Evolutionary conservation across 2,113 vertebrate species (phyloP).

Genomic region (Daubentonia madagascariensis): DNA sequence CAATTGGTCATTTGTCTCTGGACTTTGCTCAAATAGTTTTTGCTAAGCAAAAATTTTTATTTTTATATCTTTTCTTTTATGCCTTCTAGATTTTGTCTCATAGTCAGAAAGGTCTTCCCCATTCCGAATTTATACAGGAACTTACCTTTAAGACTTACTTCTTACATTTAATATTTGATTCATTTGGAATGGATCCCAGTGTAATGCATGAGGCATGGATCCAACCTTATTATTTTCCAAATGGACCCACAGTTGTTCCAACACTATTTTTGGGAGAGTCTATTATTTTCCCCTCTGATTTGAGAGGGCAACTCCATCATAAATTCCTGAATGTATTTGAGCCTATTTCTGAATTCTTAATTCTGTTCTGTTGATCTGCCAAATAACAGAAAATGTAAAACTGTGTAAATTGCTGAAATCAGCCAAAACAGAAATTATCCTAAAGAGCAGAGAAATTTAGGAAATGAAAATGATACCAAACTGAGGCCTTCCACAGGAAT

Average conservation of each 20-base stretch:
- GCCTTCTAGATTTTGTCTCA: background rate
- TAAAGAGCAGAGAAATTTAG: background rate
- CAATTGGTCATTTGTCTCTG: background rate
- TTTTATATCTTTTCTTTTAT: background rate
- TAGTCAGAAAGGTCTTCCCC: slow-evolving; percentile 1
- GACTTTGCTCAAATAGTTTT: slow-evolving; percentile 19
- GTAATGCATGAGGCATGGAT: background rate
- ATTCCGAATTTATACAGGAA: background rate
- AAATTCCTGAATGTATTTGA: background rate
- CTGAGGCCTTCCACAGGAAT: background rate
- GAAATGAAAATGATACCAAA: background rate
- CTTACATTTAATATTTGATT: background rate
- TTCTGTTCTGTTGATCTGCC: background rate
- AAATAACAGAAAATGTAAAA: background rate
- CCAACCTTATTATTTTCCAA: background rate
- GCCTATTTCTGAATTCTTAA: background rate
- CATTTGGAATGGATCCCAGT: slow-evolving; percentile 2
- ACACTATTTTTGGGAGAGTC: background rate
- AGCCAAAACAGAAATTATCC: background rate
- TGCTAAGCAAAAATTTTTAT: background rate
- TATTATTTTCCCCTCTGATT: background rate
- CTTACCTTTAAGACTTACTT: background rate
- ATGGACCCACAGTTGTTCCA: background rate
- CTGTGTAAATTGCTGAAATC: background rate
- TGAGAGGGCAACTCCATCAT: background rate